Percentiles rank a stretch among this genome's conserved stretches.
phyloP scores from a whole-genome alignment of 2,888 invertebrate genomes.

The Zonitis immaculata region DNA sequence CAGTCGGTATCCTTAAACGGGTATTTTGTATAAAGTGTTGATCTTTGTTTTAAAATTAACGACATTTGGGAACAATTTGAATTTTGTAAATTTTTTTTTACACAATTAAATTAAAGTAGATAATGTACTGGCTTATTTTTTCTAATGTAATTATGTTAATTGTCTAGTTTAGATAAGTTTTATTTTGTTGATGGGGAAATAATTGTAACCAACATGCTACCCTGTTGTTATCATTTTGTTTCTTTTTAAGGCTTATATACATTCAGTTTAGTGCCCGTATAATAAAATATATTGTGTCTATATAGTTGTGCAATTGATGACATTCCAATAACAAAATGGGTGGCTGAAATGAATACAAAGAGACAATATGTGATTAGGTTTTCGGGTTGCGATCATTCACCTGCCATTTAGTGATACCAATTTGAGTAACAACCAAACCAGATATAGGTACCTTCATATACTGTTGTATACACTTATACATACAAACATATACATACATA shows the following conservation, averaged over 20 bases:
- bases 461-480: too few relatives aligned
- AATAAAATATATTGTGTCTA: not conserved
- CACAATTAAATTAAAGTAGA: too few relatives aligned
- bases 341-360: not conserved
- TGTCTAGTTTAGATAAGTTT: too few relatives aligned
- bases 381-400: conserved; percentile 14
- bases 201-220: not conserved
- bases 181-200: not conserved
- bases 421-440: conserved; percentile 23
- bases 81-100: too few relatives aligned
- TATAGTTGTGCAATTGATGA: not conserved
- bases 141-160: too few relatives aligned
- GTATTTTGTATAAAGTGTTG: not conserved
- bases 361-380: conserved; percentile 1
- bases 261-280: too few relatives aligned
- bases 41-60: not conserved
- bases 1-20: not conserved
- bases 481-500: too few relatives aligned
- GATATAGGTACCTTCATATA: too few relatives aligned
- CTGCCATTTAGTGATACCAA: conserved; percentile 22
- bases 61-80: not conserved
- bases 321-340: conserved; percentile 1
- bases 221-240: not conserved
- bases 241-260: too few relatives aligned
- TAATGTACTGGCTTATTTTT: too few relatives aligned